These are phyloP conservation scores for Dolichoris vasculosae DNA, from an alignment of 1,140 invertebrate genomes.

Conservation along the genomic window DNA sequence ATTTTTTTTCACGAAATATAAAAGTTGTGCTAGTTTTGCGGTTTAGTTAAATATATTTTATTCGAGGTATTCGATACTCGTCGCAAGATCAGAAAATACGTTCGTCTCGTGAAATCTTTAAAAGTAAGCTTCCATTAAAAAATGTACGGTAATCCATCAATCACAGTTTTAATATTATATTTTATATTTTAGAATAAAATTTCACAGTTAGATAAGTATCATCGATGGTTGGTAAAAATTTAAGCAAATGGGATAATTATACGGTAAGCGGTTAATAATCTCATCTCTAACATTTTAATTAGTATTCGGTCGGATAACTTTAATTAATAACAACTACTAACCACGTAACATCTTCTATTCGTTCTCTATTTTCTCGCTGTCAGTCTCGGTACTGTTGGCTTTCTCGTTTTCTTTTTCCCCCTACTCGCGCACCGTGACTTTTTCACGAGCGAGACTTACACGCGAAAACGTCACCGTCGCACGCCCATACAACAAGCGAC, in stretches of 20 bases:
- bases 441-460: constrained; percentile 49
- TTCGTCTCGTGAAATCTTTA: no score
- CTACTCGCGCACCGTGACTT: neutral
- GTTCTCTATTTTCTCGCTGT: neutral
- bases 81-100: no score
- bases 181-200: neutral
- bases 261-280: neutral
- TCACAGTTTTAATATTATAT: neutral
- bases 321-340: neutral
- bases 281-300: neutral
- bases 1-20: no score
- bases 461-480: constrained; percentile 49
- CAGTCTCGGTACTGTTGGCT: neutral
- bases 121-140: no score
- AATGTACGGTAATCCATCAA: neutral
- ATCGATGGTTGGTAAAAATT: neutral
- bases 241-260: neutral
- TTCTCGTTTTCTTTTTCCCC: no score
- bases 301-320: neutral
- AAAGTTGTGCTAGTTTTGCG: no score
- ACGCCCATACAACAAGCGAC: neutral
- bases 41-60: no score
- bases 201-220: neutral
- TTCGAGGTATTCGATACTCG: no score
- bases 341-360: neutral